These are phyloP conservation scores for Ascaphus truei DNA, from an alignment of 2,113 vertebrate species.

Conservation along the genomic window DNA sequence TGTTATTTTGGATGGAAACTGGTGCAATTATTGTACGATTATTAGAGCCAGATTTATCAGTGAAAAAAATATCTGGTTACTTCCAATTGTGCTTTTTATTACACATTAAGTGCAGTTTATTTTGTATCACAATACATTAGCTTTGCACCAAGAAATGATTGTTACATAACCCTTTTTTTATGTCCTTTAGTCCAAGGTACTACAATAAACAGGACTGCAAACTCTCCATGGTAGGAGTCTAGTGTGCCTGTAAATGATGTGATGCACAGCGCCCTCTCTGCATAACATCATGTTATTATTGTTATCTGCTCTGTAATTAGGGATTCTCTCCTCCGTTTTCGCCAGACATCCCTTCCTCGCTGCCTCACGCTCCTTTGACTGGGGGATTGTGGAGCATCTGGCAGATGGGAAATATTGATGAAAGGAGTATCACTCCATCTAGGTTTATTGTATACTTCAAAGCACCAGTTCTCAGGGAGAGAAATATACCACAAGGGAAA, in stretches of 20 bases:
- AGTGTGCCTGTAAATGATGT: not conserved
- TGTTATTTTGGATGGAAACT: too few relatives aligned
- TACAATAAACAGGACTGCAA: not conserved
- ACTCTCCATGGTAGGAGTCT: too few relatives aligned
- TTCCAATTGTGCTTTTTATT: too few relatives aligned
- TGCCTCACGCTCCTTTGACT: not conserved
- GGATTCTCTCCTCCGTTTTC: not conserved
- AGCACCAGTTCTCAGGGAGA: constrained; percentile 11
- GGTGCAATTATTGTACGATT: too few relatives aligned
- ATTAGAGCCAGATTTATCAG: too few relatives aligned
- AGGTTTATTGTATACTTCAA: constrained; percentile 28
- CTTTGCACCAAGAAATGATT: too few relatives aligned
- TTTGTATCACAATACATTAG: too few relatives aligned
- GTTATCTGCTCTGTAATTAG: not conserved
- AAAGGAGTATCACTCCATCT: constrained; percentile 1
- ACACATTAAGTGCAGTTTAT: too few relatives aligned
- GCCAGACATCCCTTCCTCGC: not conserved
- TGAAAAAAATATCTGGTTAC: too few relatives aligned
- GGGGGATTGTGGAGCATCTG: constrained; percentile 6
- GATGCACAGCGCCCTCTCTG: not conserved
- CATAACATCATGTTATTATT: not conserved
- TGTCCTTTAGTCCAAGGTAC: not conserved
- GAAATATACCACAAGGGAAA: not conserved
- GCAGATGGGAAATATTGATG: constrained; percentile 29
- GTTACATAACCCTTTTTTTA: too few relatives aligned